Base-by-base conservation (phyloP, 1,140 invertebrate species). In the Heliconius melpomene region DNA sequence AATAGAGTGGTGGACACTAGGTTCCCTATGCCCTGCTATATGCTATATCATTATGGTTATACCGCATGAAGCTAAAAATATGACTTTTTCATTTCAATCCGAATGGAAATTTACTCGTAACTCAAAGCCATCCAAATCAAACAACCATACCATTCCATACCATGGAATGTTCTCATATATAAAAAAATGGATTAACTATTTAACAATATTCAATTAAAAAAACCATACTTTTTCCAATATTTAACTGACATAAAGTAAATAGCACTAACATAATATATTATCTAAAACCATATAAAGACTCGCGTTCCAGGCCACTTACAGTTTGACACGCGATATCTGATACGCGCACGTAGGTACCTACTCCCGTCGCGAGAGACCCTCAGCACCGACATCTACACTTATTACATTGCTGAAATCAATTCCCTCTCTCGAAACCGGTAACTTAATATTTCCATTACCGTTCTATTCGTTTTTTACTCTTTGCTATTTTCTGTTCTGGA, bases 371-470 rank as follows among this genome's bases (percentile, higher is more conserved):
- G 66, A 76, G 83, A 81, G 82, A 77, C 80, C 79, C 78, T 72
- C 40, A 80, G 52, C 75, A 75, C 54, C 80, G 78, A 78, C 80
- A 88, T 83, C 79, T 74, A 85, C 82, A 77, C 82, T 88, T 87
- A 89, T 89, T 89, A 86, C 87, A 87, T 89, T 87, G 85, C 85
- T 77, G 86, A 89, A 89, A 89, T 88, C 88, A 89, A 89, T 89
- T 89, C 87, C 83, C 66, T 86, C 86, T 87, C 87, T 83, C 82
- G 86, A 38, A 77, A 82, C 81, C 88, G 86, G 88, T 89, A 89
- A 89, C 84, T 85, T 83, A 86, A 89, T 89, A 89, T 87, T 86
- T 86, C 85, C 86, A 86, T 89, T 89, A 87, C 83, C 74, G 81
- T 54, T 80, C 79, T 81, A 46, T 78, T 80, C 71, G 78, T 78